Percentiles rank a stretch among this genome's conserved stretches.
phyloP scores from a whole-genome alignment of 2,797 vertebrate species.

The Catharus ustulatus region DNA sequence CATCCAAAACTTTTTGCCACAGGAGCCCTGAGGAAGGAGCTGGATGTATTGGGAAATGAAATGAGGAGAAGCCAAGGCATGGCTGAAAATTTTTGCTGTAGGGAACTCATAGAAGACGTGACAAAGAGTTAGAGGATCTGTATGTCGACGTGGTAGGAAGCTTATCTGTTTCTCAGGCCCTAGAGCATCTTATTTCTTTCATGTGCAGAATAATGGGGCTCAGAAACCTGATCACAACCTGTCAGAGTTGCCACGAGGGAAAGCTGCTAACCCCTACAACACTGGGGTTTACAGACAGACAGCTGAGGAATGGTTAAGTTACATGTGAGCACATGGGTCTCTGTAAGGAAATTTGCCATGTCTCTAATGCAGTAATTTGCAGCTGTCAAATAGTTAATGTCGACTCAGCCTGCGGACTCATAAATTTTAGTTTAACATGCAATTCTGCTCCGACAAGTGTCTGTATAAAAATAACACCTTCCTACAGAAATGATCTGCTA shows the following conservation, averaged over 20 bases:
- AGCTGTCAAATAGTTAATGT: slow-evolving; percentile 44
- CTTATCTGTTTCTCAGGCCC: background rate
- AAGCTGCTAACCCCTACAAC: background rate
- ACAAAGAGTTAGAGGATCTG: background rate
- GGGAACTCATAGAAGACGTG: background rate
- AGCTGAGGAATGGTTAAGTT: background rate
- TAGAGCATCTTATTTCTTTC: background rate
- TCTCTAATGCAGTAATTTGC: background rate
- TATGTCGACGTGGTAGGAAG: background rate
- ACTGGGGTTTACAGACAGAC: background rate
- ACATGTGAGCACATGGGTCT: background rate
- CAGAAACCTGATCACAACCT: background rate
- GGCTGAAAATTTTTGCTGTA: background rate
- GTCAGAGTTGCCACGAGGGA: background rate
- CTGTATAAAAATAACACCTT: slow-evolving; percentile 66
- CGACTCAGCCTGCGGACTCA: background rate
- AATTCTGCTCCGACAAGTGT: slow-evolving; percentile 27
- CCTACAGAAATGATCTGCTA: slow-evolving; percentile 58
- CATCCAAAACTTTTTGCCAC: background rate
- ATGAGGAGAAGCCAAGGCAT: background rate
- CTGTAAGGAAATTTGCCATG: background rate
- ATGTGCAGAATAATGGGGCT: background rate
- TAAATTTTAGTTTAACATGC: slow-evolving; percentile 37
- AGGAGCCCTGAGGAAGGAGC: background rate
- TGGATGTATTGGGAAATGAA: background rate